phyloP scores from a whole-genome alignment of 2,113 vertebrate species.

The Girardinichthys multiradiatus region DNA sequence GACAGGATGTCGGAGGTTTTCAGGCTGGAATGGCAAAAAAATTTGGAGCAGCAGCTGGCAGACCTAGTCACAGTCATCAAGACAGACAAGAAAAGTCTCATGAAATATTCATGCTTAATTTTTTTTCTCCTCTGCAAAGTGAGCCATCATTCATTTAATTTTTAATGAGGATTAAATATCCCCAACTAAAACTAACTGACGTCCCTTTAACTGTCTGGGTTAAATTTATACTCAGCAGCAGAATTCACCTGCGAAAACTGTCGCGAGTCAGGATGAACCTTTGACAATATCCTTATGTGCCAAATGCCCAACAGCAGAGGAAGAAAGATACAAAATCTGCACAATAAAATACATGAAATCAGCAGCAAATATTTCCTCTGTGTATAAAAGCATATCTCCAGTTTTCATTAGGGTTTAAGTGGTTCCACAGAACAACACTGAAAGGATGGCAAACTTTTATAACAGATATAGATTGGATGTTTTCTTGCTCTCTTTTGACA shows the following conservation, averaged over 20 bases:
- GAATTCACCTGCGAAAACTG: conserved; percentile 47
- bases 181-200: conserved; percentile 74
- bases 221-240: conserved; percentile 59
- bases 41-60: conserved; percentile 51
- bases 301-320: background rate
- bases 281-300: background rate
- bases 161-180: conserved; percentile 77
- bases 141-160: conserved; percentile 62
- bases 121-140: conserved; percentile 59
- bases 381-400: conserved; percentile 30
- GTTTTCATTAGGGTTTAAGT: conserved; percentile 56
- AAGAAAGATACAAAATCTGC: background rate
- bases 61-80: conserved; percentile 60
- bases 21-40: conserved; percentile 10
- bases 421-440: conserved; percentile 36
- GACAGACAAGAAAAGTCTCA: conserved; percentile 64
- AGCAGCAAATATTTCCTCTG: conserved; percentile 25
- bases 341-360: conserved; percentile 19
- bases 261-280: conserved; percentile 15
- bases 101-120: conserved; percentile 73
- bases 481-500: conserved; percentile 69
- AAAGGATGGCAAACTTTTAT: conserved; percentile 54
- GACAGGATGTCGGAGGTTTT: conserved; percentile 47
- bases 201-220: conserved; percentile 58
- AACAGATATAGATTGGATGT: conserved; percentile 63